phyloP scores from a whole-genome alignment of 2,888 invertebrate genomes.

The Rambutsinella grinnellia region DNA sequence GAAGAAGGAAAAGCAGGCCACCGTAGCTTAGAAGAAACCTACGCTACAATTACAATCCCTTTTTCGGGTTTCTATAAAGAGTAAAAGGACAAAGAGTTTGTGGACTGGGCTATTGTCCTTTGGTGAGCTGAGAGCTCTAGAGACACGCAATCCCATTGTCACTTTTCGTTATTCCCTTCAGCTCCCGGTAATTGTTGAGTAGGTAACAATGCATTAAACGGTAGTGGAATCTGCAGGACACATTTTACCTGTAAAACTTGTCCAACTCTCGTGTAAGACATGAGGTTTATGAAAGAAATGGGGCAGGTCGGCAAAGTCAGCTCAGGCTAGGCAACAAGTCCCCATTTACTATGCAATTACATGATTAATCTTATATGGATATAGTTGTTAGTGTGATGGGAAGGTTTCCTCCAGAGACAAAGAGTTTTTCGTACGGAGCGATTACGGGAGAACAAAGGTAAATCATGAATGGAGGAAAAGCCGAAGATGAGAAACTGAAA shows the following conservation, averaged over 20 bases:
- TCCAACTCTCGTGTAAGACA: constrained; percentile 43
- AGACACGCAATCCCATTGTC: neutral
- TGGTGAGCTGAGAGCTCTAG: neutral
- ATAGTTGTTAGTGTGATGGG: constrained; percentile 59
- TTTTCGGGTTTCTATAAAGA: too few relatives aligned
- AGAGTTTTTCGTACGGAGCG: neutral
- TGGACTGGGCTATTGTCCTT: constrained; percentile 31
- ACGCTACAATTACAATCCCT: constrained; percentile 65
- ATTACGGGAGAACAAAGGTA: neutral
- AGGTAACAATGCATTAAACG: too few relatives aligned
- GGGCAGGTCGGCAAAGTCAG: constrained; percentile 21
- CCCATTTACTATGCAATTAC: constrained; percentile 8
- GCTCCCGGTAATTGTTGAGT: too few relatives aligned
- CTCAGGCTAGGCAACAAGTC: constrained; percentile 22
- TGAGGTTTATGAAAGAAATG: constrained; percentile 41
- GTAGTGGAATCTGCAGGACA: too few relatives aligned
- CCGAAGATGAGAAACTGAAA: constrained; percentile 14
- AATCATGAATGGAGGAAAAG: neutral
- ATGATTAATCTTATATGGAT: constrained; percentile 37
- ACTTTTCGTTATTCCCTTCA: too few relatives aligned
- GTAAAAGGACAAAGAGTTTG: constrained; percentile 38
- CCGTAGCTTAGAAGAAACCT: constrained; percentile 65
- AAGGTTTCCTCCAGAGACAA: constrained; percentile 22
- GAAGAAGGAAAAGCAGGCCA: constrained; percentile 49
- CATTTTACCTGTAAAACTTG: too few relatives aligned